A percentile compares a stretch with the other conserved stretches of the same genome.
phyloP scores from a whole-genome alignment of 1,140 invertebrate genomes.

The Atta colombica region DNA sequence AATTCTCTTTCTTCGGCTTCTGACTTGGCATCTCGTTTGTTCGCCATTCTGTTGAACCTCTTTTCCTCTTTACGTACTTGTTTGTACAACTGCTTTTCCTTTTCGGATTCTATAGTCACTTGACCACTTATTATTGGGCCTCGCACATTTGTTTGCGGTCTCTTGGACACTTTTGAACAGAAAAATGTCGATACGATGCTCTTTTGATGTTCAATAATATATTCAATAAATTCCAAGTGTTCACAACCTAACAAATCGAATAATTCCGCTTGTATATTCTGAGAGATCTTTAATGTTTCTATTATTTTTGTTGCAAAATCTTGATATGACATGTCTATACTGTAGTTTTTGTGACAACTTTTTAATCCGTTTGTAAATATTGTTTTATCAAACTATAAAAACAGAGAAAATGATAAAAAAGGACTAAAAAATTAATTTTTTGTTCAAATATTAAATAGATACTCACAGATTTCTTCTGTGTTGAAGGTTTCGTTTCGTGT shows the following conservation, averaged over 20 bases:
- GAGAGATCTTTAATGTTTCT: conserved; percentile 88
- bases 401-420: conserved; percentile 70
- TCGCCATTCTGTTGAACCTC: conserved; percentile 89
- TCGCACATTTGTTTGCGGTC: conserved; percentile 70
- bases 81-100: conserved; percentile 94
- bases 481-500: conserved; percentile 64
- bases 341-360: conserved; percentile 84
- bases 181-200: conserved; percentile 85
- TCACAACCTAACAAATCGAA: conserved; percentile 96
- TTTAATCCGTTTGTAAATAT: conserved; percentile 88
- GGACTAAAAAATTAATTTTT: conserved; percentile 72
- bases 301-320: conserved; percentile 89
- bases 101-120: conserved; percentile 94
- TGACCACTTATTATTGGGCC: conserved; percentile 88
- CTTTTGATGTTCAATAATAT: conserved; percentile 91
- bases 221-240: conserved; percentile 94
- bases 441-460: conserved; percentile 18
- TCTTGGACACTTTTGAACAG: conserved; percentile 82
- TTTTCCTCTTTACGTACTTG: conserved; percentile 96
- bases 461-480: conserved; percentile 81
- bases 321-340: conserved; percentile 86
- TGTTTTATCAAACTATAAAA: conserved; percentile 87
- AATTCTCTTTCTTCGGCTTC: conserved; percentile 87
- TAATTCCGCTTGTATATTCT: conserved; percentile 94
- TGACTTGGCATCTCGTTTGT: conserved; percentile 85